phyloP scores from a whole-genome alignment of 2,113 vertebrate genomes.

The Nycticebus coucang region DNA sequence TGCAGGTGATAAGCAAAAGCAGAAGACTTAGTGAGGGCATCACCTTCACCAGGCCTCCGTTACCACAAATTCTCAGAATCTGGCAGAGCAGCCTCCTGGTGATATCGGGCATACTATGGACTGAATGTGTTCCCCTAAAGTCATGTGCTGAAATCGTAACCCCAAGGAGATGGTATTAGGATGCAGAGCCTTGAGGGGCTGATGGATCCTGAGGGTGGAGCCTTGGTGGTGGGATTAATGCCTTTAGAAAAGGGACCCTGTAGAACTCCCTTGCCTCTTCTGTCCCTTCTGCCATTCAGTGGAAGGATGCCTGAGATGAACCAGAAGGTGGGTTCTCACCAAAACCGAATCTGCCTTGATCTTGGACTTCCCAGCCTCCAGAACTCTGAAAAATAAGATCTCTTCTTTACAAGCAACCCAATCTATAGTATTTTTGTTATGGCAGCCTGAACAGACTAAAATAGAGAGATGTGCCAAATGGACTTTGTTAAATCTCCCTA shows the following conservation, averaged over 20 bases:
- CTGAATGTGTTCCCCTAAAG: not conserved
- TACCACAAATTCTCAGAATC: not conserved
- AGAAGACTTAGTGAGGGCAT: not conserved
- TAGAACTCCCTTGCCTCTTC: not conserved
- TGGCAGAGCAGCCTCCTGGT: not conserved
- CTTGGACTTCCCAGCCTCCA: not conserved
- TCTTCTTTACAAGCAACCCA: not conserved
- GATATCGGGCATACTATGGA: not conserved
- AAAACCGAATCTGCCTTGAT: not conserved
- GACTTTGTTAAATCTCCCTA: not conserved
- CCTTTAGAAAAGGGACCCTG: not conserved
- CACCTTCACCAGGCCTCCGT: rapidly evolving
- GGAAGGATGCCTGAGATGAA: not conserved
- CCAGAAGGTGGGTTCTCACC: not conserved
- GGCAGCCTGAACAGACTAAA: not conserved
- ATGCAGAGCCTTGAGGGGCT: not conserved
- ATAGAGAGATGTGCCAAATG: not conserved
- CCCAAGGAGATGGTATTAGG: not conserved
- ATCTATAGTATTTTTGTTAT: not conserved
- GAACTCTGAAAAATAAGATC: not conserved
- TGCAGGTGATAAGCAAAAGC: not conserved
- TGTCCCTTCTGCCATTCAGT: not conserved
- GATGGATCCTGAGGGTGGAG: not conserved
- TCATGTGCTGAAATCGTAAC: not conserved
- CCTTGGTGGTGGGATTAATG: not conserved